Evolutionary conservation across 2,797 vertebrate species (phyloP).

Genomic region (Hyperoplus immaculatus): DNA sequence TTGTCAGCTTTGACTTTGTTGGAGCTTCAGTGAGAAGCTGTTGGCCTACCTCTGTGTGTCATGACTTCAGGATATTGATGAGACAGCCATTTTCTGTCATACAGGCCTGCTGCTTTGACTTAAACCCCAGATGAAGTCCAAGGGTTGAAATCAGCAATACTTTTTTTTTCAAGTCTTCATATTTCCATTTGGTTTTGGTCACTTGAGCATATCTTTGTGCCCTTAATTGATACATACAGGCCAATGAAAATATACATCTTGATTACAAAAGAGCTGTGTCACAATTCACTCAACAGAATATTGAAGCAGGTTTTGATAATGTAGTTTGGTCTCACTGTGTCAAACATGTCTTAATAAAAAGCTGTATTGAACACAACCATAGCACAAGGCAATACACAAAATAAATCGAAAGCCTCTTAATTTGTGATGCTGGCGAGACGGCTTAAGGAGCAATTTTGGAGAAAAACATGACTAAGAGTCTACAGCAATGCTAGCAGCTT

Average conservation of each 20-base stretch:
- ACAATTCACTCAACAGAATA: background rate
- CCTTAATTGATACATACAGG: background rate
- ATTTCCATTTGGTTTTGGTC: constrained; percentile 1
- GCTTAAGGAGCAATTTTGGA: background rate
- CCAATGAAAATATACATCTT: background rate
- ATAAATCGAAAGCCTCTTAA: background rate
- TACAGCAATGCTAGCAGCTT: background rate
- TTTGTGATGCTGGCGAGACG: background rate
- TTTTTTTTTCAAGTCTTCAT: background rate
- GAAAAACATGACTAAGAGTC: background rate
- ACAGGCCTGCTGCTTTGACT: background rate
- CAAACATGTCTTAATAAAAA: background rate
- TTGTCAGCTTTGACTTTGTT: background rate
- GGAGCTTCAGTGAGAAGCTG: background rate
- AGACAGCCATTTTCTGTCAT: background rate
- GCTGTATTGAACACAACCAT: background rate
- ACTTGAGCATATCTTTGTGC: constrained; percentile 4
- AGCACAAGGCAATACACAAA: background rate
- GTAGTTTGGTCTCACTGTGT: background rate
- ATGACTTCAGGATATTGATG: background rate
- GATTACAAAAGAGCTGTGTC: constrained; percentile 2
- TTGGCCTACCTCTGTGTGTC: background rate
- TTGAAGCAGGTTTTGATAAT: background rate
- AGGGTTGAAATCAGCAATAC: background rate
- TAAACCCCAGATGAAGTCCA: background rate